phyloP scores from a whole-genome alignment of 2,888 invertebrate species.

The Noctua pronuba region DNA sequence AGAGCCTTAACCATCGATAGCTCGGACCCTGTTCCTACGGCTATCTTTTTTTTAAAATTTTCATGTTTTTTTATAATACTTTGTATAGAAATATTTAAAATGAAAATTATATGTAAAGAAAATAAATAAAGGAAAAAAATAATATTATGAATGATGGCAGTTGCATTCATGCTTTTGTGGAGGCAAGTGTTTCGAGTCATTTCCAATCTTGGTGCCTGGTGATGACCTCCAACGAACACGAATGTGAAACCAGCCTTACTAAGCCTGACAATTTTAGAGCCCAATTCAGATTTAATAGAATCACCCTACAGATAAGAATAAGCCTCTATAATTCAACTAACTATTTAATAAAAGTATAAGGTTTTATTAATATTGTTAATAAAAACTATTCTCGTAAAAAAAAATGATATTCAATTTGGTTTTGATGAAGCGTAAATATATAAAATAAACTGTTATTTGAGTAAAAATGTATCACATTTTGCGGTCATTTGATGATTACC shows the following conservation, averaged over 20 bases:
- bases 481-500: too few species aligned
- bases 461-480: not conserved
- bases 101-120: too few species aligned
- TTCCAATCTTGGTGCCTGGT: not conserved
- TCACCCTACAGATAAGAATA: conserved; percentile 25
- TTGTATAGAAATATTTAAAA: too few species aligned
- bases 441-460: conserved; percentile 23
- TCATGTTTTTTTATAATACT: too few species aligned
- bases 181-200: not conserved
- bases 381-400: conserved; percentile 36
- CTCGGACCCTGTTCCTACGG: too few species aligned
- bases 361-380: conserved; percentile 26
- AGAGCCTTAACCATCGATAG: too few species aligned
- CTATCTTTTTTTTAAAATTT: too few species aligned
- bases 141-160: not conserved
- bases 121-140: too few species aligned
- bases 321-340: conserved; percentile 12
- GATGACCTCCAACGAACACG: not conserved
- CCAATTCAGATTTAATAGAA: conserved; percentile 38
- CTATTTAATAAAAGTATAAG: conserved; percentile 1
- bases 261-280: conserved; percentile 22
- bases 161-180: not conserved
- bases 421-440: conserved; percentile 28
- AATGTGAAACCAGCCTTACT: conserved; percentile 25
- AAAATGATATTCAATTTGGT: conserved; percentile 26